Conservation (phyloP, 2,888 invertebrate genomes). For the Athripsodes cinereus region DNA sequence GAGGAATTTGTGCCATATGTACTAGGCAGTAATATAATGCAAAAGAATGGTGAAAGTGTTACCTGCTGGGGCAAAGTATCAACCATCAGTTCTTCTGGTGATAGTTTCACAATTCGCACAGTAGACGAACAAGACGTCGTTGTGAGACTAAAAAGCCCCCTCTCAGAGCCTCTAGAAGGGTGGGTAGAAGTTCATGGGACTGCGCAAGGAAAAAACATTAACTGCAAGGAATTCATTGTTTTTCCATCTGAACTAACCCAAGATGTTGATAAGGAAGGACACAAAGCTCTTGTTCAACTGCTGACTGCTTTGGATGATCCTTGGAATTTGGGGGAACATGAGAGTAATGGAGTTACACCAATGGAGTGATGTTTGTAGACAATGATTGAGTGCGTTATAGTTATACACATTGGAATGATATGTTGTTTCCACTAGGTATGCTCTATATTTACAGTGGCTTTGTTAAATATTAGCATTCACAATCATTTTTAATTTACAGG, state of each 20-base stretch:
- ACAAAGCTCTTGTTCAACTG: constrained; percentile 41
- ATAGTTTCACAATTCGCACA: constrained; percentile 41
- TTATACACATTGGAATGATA: too few relatives aligned
- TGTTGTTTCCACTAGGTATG: too few relatives aligned
- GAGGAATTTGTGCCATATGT: constrained; percentile 47
- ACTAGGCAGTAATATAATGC: constrained; percentile 42
- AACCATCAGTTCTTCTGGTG: constrained; percentile 43
- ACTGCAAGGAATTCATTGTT: constrained; percentile 45
- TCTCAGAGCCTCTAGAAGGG: constrained; percentile 43
- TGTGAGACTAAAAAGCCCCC: constrained; percentile 38
- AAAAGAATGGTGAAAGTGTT: constrained; percentile 46
- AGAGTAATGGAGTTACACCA: constrained; percentile 33
- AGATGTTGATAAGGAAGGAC: constrained; percentile 43
- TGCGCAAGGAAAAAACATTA: constrained; percentile 42
- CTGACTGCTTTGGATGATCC: constrained; percentile 44
- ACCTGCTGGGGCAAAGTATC: constrained; percentile 46
- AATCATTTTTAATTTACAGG: too few relatives aligned
- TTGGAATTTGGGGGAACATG: constrained; percentile 43
- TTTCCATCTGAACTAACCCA: constrained; percentile 40
- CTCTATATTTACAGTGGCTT: too few relatives aligned
- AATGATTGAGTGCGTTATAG: too few relatives aligned
- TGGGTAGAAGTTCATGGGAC: constrained; percentile 48
- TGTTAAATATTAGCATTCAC: too few relatives aligned
- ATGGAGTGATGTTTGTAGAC: constrained; percentile 42
- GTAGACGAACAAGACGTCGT: constrained; percentile 47